Conservation (phyloP, 2,888 invertebrate genomes). For the Tetrapedia diversipes region DNA sequence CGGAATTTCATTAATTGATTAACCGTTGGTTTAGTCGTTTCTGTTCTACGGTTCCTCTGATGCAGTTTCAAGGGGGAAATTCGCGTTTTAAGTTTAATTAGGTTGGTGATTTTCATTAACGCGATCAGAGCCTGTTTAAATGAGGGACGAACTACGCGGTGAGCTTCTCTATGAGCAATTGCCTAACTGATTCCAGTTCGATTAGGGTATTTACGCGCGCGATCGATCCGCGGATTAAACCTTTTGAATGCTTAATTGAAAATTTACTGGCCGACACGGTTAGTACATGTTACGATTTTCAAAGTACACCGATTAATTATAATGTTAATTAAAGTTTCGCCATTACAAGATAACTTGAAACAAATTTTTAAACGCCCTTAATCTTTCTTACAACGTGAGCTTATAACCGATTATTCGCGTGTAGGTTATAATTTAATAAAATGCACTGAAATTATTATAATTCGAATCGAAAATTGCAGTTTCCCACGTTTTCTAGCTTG, state of each 20-base stretch:
- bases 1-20: conserved; percentile 1
- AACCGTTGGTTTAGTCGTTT: not conserved
- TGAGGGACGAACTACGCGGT: not conserved
- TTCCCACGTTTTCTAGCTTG: no score
- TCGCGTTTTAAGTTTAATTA: conserved; percentile 16
- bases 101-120: conserved; percentile 34
- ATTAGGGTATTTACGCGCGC: not conserved
- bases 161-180: not conserved
- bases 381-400: no score
- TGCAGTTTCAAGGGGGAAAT: not conserved
- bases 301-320: not conserved
- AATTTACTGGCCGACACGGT: not conserved
- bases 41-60: not conserved
- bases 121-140: conserved; percentile 11
- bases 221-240: conserved; percentile 5
- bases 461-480: no score
- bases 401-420: no score
- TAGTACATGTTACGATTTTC: conserved; percentile 20
- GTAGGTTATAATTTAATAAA: no score
- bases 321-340: not conserved
- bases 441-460: no score
- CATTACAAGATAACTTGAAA: no score
- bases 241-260: conserved; percentile 18
- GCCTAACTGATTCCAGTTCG: not conserved
- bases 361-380: no score